Evolutionary conservation across 2,888 invertebrate genomes (phyloP), one percentile per base, ranked within the genome.

Genomic region (Thereva unica): DNA sequence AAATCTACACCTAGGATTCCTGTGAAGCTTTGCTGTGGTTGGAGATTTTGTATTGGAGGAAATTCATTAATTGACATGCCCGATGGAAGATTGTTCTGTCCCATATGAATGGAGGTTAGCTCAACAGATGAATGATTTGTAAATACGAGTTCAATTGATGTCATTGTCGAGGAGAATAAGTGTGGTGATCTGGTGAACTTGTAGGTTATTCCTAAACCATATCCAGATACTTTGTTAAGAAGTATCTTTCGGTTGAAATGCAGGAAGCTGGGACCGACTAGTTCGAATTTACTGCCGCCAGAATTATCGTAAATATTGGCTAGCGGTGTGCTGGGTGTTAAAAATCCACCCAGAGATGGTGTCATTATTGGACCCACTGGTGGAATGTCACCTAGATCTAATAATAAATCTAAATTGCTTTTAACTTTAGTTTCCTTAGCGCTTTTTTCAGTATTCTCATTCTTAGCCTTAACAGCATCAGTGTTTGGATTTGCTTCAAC

Each of bases 1-100:
- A 95, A 96, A 83, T 96, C 94, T 4, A 97, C 86, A 10, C 95
- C 95, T 71, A 96, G 78, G 0, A 89, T 86, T 4, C 86, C 87
- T 23, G 86, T 84, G 41, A 86, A 82, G n/a, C 85, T 83, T 37
- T 86, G 86, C 56, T 87, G 87, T 0, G 89, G 84, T 5, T 85
- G 83, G 37, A 96, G 80, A 4, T 78, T 75, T 40, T 86, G 77
- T 56, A 96, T 85, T 7, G 86, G 85, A 5, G 88, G 85, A 78
- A 93, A 92, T 71, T 90, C 90, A 73, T 91, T 89, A 64, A 93
- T 81, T 66, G 85, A 83, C 86, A 91, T 89, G 66, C 90, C 91
- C 35, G 84, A 75, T n/a, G 87, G 85, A 69, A 91, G 79, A 76
- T 84, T 86, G 85, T 89, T 75, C 50, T 75, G 68, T 2, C 76